Evolutionary conservation across 2,888 invertebrate genomes (phyloP).

Genomic region (Scotopteryx bipunctaria): DNA sequence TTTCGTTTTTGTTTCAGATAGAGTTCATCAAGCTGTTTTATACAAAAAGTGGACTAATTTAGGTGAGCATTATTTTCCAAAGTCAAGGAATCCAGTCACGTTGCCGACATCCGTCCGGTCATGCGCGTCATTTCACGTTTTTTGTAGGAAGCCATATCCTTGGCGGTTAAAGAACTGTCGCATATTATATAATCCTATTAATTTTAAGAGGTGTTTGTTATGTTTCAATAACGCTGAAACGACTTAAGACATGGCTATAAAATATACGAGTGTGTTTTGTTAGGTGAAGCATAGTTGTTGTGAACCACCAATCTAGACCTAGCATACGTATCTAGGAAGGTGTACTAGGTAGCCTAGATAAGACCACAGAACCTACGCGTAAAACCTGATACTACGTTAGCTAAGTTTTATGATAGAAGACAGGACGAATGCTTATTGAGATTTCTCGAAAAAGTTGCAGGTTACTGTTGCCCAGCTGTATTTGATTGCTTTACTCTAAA

Average conservation of each 20-base stretch:
- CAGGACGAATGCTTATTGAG: too few species aligned
- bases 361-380: too few species aligned
- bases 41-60: slow-evolving; percentile 49
- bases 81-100: slow-evolving; percentile 49
- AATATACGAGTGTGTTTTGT: too few species aligned
- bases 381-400: too few species aligned
- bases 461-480: too few species aligned
- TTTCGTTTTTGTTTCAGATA: slow-evolving; percentile 49
- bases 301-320: too few species aligned
- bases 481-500: too few species aligned
- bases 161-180: background rate
- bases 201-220: background rate
- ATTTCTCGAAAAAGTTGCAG: too few species aligned
- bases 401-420: too few species aligned
- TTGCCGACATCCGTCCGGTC: slow-evolving; percentile 49
- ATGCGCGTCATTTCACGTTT: slow-evolving; percentile 29
- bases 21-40: slow-evolving; percentile 39
- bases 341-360: too few species aligned
- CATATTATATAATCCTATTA: background rate
- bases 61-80: slow-evolving; percentile 46
- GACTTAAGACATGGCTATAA: background rate
- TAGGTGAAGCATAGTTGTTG: too few species aligned
- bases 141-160: slow-evolving; percentile 7
- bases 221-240: background rate
- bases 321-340: too few species aligned